Evolutionary conservation across 2,888 invertebrate species (phyloP).

Genomic region (Mesopsocus fuscifrons): DNA sequence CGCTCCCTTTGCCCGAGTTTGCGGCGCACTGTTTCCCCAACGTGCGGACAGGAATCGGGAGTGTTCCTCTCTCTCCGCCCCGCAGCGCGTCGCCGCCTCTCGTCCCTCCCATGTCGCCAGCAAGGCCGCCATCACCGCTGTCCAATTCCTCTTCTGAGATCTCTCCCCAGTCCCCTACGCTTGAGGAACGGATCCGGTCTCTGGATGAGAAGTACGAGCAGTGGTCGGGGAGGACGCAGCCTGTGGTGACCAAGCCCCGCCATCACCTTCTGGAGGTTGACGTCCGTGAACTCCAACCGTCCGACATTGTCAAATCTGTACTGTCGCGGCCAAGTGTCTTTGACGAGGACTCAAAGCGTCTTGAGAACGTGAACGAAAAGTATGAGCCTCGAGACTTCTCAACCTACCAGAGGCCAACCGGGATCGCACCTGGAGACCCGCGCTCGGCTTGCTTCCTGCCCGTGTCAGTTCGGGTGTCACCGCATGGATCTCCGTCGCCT

Average conservation of each 20-base stretch:
- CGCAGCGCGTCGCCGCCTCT: conserved; percentile 32
- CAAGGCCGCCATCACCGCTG: conserved; percentile 40
- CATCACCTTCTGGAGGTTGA: conserved; percentile 63
- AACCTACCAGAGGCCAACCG: conserved; percentile 8
- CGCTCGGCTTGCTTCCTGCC: conserved; percentile 12
- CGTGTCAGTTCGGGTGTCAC: conserved; percentile 11
- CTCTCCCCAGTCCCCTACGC: conserved; percentile 43
- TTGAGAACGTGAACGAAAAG: conserved; percentile 72
- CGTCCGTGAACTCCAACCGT: conserved; percentile 67
- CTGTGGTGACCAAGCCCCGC: conserved; percentile 26
- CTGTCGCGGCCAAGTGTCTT: conserved; percentile 86
- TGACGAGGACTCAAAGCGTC: conserved; percentile 84
- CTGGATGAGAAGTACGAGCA: conserved; percentile 86
- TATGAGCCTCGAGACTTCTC: conserved; percentile 45
- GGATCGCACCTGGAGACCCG: conserved; percentile 10
- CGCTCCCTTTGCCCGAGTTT: conserved; percentile 74
- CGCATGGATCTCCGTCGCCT: conserved; percentile 8
- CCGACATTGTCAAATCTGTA: conserved; percentile 82
- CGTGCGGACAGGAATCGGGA: conserved; percentile 26
- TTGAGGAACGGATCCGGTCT: conserved; percentile 81
- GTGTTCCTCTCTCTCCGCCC: conserved; percentile 25
- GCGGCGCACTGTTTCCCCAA: conserved; percentile 43
- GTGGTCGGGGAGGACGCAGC: conserved; percentile 43
- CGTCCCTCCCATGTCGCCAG: conserved; percentile 38
- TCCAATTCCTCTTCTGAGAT: conserved; percentile 57